Base-by-base conservation (phyloP, 2,797 vertebrate genomes). In the Muraenolepis orangiensis region DNA sequence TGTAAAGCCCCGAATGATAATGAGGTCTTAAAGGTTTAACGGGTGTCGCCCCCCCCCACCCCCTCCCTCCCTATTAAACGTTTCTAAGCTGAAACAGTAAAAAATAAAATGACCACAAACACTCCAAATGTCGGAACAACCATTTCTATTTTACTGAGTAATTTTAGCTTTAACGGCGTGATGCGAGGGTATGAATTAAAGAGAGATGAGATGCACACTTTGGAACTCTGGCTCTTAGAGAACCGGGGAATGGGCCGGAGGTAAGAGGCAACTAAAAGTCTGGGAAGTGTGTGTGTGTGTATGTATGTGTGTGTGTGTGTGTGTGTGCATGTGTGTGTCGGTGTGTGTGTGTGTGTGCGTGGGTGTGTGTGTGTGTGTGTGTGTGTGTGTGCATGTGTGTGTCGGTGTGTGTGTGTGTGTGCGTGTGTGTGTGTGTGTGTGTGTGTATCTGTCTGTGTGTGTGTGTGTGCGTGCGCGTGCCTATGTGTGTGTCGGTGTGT, bases 161-260 rank as follows among this genome's bases (percentile, higher is more conserved):
- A 81, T 90, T 90, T 87, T 70, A 76, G 73, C 87, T 89, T 85
- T 76, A 91, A 91, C 90, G 84, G 77, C 90, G 86, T 87, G 85
- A 87, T 92, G 91, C 91, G 89, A 89, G 87, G 76, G 80, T 79
- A 74, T 81, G 82, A 86, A 87, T 89, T 86, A 84, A 91, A 90
- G 90, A 88, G 85, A n/a, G 87, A 82, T 76, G 82, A 66, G 70
- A 83, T 88, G 82, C 80, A 76, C 42, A 57, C 51, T 91, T 90
- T 86, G 85, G 78, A 85, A 90, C 90, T 84, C 78, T n/a, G 80
- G 83, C 78, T 85, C 29, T 28, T 42, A 72, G 36, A 40, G 67
- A 81, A 77, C 78, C 75, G 84, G 71, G 78, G 76, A 85, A 71
- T 75, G 78, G 84, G 77, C 79, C 78, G 38, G 71, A 74, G 80